Conservation (phyloP, 2,888 invertebrate genomes). For the Pogonocherus hispidulus region DNA sequence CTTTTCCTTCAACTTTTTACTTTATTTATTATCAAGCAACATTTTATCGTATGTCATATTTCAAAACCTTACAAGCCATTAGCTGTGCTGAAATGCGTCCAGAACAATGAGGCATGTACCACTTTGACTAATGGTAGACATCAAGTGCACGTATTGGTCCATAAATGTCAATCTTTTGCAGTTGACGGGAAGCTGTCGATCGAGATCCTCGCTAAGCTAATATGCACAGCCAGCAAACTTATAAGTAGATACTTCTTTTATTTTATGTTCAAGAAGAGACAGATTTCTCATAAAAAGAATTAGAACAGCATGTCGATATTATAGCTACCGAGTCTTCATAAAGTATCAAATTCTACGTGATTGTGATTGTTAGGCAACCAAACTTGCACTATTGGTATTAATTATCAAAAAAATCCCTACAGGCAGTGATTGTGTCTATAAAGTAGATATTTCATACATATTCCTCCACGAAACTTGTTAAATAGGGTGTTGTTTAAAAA, state of each 20-base stretch:
- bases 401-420: too few relatives aligned
- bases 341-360: too few relatives aligned
- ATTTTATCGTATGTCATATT: neutral
- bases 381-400: too few relatives aligned
- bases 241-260: neutral
- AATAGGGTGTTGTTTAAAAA: too few relatives aligned
- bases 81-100: slow-evolving; percentile 7
- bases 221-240: neutral
- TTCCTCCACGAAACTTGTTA: too few relatives aligned
- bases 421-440: too few relatives aligned
- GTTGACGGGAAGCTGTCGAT: slow-evolving; percentile 10
- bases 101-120: neutral
- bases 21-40: neutral
- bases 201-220: neutral
- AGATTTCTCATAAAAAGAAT: neutral
- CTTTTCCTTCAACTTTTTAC: too few relatives aligned
- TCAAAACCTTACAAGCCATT: neutral
- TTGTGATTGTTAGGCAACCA: too few relatives aligned
- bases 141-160: slow-evolving; percentile 44
- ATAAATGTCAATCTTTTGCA: slow-evolving; percentile 49
- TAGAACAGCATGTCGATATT: neutral
- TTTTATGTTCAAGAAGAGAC: neutral
- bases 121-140: slow-evolving; percentile 28
- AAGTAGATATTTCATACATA: too few relatives aligned
- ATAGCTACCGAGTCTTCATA: too few relatives aligned